phyloP scores from a whole-genome alignment of 2,113 vertebrate genomes.

The Rhodinocichla rosea region DNA sequence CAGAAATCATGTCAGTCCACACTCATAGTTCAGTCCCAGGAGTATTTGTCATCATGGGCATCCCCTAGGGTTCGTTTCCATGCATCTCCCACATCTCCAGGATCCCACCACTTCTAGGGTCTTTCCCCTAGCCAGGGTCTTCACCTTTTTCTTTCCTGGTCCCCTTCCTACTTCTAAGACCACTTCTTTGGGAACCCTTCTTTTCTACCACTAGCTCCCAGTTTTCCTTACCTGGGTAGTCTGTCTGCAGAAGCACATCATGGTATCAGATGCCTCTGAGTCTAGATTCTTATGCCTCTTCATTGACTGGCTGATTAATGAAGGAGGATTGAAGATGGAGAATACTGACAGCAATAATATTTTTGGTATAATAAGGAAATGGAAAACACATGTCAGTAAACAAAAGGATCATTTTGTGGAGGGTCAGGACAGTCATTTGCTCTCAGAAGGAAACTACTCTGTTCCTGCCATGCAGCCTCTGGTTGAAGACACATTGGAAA shows the following conservation, averaged over 20 bases:
- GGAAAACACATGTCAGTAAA: not conserved
- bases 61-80: not conserved
- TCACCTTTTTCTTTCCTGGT: not conserved
- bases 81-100: rapidly evolving
- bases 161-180: not conserved
- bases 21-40: not conserved
- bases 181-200: not conserved
- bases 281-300: not conserved
- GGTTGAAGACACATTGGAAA: not conserved
- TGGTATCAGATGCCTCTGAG: not conserved
- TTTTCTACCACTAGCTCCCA: not conserved
- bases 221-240: not conserved
- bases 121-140: not conserved
- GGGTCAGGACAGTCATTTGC: not conserved
- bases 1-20: not conserved
- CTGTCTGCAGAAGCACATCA: not conserved
- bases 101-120: rapidly evolving
- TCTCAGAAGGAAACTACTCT: not conserved
- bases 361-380: not conserved
- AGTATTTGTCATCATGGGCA: not conserved
- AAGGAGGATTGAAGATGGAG: not conserved
- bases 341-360: not conserved
- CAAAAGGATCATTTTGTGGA: not conserved
- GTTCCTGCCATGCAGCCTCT: not conserved
- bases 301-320: not conserved